phyloP scores from a whole-genome alignment of 1,140 invertebrate genomes.

The Tetraneura akinire region DNA sequence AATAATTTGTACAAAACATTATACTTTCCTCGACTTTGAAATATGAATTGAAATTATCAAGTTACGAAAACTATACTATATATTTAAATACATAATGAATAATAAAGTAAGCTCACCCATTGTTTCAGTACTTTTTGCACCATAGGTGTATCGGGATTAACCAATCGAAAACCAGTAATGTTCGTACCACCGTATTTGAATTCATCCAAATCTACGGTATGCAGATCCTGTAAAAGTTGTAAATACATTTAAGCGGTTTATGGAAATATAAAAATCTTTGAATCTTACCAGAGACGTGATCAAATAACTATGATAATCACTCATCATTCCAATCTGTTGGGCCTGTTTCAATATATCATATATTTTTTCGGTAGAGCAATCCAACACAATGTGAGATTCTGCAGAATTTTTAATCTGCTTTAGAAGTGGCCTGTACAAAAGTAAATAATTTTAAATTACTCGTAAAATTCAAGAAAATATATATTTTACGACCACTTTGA shows the following conservation, averaged over 20 bases:
- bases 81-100: neutral
- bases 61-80: too few relatives aligned
- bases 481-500: too few relatives aligned
- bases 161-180: slow-evolving; percentile 84
- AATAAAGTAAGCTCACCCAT: slow-evolving; percentile 64
- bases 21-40: too few relatives aligned
- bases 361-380: slow-evolving; percentile 83
- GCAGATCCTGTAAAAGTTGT: slow-evolving; percentile 70
- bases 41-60: too few relatives aligned
- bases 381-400: slow-evolving; percentile 88
- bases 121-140: slow-evolving; percentile 74
- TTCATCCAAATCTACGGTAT: slow-evolving; percentile 87
- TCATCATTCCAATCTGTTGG: slow-evolving; percentile 94
- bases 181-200: slow-evolving; percentile 93
- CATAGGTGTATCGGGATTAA: slow-evolving; percentile 75
- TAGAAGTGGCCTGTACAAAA: slow-evolving; percentile 70
- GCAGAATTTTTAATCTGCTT: slow-evolving; percentile 90
- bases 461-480: too few relatives aligned
- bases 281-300: slow-evolving; percentile 80
- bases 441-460: too few relatives aligned
- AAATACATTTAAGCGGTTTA: too few relatives aligned
- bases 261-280: neutral
- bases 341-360: slow-evolving; percentile 85
- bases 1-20: too few relatives aligned
- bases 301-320: slow-evolving; percentile 87